Evolutionary conservation across 23 tunicate genomes (phyloP).

Genomic region (Phallusia fumigata): DNA sequence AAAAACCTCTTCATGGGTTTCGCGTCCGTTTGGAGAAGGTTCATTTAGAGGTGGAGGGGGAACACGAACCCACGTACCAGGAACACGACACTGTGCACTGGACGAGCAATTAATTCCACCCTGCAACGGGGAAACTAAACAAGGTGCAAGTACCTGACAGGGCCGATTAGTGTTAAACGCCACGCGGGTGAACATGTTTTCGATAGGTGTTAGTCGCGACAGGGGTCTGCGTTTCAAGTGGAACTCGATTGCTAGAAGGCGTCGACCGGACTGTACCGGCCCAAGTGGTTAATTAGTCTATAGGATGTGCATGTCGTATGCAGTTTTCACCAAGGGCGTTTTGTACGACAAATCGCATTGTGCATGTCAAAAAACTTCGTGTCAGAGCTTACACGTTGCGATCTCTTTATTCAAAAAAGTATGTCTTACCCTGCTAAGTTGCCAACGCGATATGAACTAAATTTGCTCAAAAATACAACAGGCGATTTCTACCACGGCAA

Average conservation of each 20-base stretch:
- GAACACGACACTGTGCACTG: conserved; percentile 3
- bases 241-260: conserved; percentile 6
- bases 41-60: conserved; percentile 1
- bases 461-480: no score
- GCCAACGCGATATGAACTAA: no score
- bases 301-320: conserved; percentile 1
- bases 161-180: conserved; percentile 8
- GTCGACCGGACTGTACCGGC: background rate
- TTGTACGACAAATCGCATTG: no score
- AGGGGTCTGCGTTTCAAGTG: conserved; percentile 16
- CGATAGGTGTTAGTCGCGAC: conserved; percentile 14
- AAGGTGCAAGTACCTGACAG: background rate
- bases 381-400: no score
- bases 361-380: no score
- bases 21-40: background rate
- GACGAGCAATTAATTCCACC: background rate
- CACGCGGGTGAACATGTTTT: conserved; percentile 16
- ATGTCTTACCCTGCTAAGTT: no score
- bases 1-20: background rate
- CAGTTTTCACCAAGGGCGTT: no score
- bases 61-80: background rate
- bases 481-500: no score
- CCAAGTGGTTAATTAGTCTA: background rate
- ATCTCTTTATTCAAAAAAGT: no score
- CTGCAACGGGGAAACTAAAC: conserved; percentile 7